Evolutionary conservation across 2,113 vertebrate genomes (phyloP), one percentile per base, ranked within the genome.

Genomic region (Epinephelus fuscoguttatus): DNA sequence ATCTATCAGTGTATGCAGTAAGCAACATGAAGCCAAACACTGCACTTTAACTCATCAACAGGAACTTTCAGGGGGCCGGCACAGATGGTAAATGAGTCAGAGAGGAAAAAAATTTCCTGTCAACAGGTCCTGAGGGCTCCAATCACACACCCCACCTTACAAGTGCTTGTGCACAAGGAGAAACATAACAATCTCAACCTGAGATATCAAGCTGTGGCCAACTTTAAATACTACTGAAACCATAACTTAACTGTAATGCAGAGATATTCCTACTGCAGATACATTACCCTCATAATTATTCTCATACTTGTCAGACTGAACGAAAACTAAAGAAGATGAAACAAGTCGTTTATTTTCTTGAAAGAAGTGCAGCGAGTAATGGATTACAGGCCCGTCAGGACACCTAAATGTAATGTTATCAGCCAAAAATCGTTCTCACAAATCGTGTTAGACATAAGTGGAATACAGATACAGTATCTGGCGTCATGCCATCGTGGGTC

Each of bases 381-480:
- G 33, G 37, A 69, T 40, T 30, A 67, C 50, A 75, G 60, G 25
- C 18, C 61, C 6, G 37, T 40, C 42, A 47, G 57, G 70, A 59
- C 56, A 50, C 19, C 62, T 30, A 49, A 78, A 77, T 55, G 12
- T n/a, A 56, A 80, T 1, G 2, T 71, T 73, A 70, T 76, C 49
- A 19, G 40, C 40, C 45, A n/a, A n/a, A 72, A 64, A 68, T 8
- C n/a, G 23, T 57, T 69, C 23, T 49, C 13, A 72, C 61, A 71
- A 67, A 89, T 56, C 1, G 11, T 68, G 21, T 53, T 42, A 53
- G 18, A 55, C 42, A 10, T 2, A 60, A 79, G 69, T 60, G 69
- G 53, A 66, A 66, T 47, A 56, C 45, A 80, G 84, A 72, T 57
- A 64, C 74, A 40, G 63, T 81, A 73, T 85, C 75, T 60, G 59